Conservation (phyloP, 2,113 vertebrate genomes). For the Mastomys natalensis region DNA sequence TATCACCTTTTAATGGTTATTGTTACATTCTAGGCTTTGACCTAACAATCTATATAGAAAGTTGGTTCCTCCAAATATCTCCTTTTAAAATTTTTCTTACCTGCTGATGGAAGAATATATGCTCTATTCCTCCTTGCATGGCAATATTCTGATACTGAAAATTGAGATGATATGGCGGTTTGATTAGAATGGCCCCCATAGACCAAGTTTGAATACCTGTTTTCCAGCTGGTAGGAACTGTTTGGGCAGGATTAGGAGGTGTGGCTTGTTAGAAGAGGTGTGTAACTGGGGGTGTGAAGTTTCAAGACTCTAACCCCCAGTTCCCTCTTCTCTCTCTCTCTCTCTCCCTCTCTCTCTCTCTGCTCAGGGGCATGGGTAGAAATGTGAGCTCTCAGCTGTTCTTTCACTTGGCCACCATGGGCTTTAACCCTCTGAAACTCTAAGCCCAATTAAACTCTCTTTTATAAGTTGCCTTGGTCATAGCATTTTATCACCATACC, state of each 20-base stretch:
- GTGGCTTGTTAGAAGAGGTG: neutral
- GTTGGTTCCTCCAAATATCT: neutral
- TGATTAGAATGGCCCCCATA: neutral
- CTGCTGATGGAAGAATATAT: neutral
- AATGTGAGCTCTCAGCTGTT: neutral
- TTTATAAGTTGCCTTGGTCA: neutral
- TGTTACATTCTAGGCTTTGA: neutral
- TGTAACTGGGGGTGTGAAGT: neutral
- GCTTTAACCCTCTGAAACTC: neutral
- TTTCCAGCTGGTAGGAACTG: neutral
- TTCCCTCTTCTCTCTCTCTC: neutral
- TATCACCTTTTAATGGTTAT: neutral
- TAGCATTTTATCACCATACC: neutral
- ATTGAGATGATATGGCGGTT: neutral
- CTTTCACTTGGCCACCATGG: too few species aligned
- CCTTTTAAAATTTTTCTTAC: neutral
- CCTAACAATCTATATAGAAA: neutral
- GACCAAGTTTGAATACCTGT: neutral
- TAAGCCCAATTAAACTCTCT: neutral
- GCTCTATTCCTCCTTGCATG: neutral
- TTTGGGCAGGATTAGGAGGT: neutral
- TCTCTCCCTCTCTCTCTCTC: neutral
- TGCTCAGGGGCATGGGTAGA: neutral
- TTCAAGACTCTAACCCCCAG: neutral
- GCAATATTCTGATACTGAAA: conserved; percentile 6